Base-by-base conservation (phyloP, 2,113 vertebrate genomes). In the Notothenia rossii region DNA sequence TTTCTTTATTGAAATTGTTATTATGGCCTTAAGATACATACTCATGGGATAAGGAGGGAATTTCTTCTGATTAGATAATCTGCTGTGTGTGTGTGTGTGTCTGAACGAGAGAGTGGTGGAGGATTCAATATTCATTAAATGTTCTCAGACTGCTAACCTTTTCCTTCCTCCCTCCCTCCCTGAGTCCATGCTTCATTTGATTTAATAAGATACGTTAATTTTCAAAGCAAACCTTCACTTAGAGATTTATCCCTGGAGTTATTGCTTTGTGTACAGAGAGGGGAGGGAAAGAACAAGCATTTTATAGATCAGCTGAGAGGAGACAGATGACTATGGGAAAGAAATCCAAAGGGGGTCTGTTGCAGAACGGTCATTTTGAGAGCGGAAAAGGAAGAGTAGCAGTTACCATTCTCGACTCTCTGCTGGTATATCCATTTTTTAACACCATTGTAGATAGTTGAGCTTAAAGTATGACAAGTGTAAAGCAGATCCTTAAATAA, bases 81-180 rank as follows among this genome's bases (percentile, higher is more conserved):
- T 74, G 4, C 9, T 48, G 12, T 49, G 62, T 65, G 20, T 48
- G 12, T 65, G 20, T 65, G 45, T 36, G 50, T 13, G 15, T 9
- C 5, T 25, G 14, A 48, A 40, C 36, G 17, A 46, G 43, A 74
- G 22, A 69, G 15, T 15, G 17, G 4, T 22, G 15, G 17, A 53
- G 43, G 72, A 86, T 90, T 91, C 86, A 84, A 86, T 91, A 83
- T 90, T 91, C 86, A 92, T 87, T 91, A 88, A 91, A 89, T 85
- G 73, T 84, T 85, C 82, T 79, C 79, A 82, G 83, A 85, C 91
- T 88, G 86, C 82, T 90, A 89, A 91, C 90, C 92, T 91, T 91
- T 91, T 81, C 86, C 72, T 91, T 81, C 86, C 72, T 72, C 63
- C 72, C 50, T 67, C 59, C 72, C 66, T 88, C 73, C 29, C 66